A percentile compares a stretch with the other conserved stretches of the same genome.
phyloP scores from a whole-genome alignment of 2,797 vertebrate species.

The Acanthornis magna region DNA sequence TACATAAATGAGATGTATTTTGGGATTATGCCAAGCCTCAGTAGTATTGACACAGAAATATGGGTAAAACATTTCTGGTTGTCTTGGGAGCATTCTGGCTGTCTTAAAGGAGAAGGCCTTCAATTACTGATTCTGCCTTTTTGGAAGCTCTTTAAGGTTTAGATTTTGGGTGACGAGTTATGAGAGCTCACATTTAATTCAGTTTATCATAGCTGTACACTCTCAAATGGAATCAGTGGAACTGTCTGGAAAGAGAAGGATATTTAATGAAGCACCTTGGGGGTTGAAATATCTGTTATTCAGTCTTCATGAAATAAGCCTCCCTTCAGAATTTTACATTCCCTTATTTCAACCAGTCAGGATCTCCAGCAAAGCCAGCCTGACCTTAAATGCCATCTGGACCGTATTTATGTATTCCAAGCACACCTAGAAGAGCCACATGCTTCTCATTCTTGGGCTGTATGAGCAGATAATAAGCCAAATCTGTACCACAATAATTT shows the following conservation, averaged over 20 bases:
- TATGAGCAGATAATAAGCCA: neutral
- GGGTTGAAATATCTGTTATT: constrained; percentile 1
- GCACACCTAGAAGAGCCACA: neutral
- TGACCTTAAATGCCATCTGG: constrained; percentile 38
- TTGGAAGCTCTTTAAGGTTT: neutral
- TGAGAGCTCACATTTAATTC: constrained; percentile 37
- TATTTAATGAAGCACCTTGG: constrained; percentile 21
- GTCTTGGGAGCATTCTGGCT: neutral
- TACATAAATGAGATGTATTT: neutral
- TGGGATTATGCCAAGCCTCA: neutral
- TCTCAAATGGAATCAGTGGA: constrained; percentile 18
- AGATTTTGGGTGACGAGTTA: neutral
- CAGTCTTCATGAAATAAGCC: neutral
- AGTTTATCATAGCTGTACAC: constrained; percentile 11
- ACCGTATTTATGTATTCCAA: neutral
- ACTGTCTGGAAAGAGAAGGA: neutral
- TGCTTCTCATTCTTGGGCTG: neutral
- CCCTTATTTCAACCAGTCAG: neutral
- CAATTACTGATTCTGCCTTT: neutral
- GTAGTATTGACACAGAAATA: neutral
- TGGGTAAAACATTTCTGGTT: neutral
- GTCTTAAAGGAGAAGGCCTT: neutral
- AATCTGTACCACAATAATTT: neutral
- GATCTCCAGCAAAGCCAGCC: neutral
- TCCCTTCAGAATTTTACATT: neutral